phyloP scores from a whole-genome alignment of 1,140 invertebrate genomes.

The Matsumurasca onukii region DNA sequence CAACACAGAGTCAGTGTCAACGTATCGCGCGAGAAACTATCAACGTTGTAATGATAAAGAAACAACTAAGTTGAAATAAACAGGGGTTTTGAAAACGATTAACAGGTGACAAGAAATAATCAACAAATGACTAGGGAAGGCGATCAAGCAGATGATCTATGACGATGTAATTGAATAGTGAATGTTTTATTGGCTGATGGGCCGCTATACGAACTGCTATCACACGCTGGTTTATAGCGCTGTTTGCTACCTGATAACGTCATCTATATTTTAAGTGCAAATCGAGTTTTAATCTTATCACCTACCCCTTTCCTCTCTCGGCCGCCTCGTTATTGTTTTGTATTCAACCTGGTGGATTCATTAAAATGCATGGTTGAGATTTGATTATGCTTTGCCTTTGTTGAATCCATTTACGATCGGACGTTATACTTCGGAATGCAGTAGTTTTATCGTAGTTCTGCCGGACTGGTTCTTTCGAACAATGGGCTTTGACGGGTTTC shows the following conservation, averaged over 20 bases:
- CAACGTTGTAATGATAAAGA: no score
- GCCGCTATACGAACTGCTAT: neutral
- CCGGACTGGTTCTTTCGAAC: no score
- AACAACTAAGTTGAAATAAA: no score
- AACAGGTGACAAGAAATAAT: slow-evolving; percentile 1
- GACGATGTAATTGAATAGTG: neutral
- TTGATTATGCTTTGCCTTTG: neutral
- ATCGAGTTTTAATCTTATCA: slow-evolving; percentile 18
- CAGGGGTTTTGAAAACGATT: no score
- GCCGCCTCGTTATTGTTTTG: neutral
- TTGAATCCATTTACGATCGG: neutral
- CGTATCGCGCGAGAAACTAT: no score
- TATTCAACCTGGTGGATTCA: neutral
- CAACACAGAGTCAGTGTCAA: no score
- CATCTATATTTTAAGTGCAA: slow-evolving; percentile 21
- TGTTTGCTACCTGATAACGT: slow-evolving; percentile 17
- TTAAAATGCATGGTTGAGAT: neutral
- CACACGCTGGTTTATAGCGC: neutral
- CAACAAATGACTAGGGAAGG: neutral
- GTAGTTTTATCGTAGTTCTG: neutral
- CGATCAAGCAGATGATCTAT: slow-evolving; percentile 13
- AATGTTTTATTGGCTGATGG: neutral
- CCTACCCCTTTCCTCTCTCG: neutral
- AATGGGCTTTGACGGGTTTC: no score
- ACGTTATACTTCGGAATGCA: neutral